phyloP scores from a whole-genome alignment of 2,113 vertebrate genomes.

The Tapirus terrestris region DNA sequence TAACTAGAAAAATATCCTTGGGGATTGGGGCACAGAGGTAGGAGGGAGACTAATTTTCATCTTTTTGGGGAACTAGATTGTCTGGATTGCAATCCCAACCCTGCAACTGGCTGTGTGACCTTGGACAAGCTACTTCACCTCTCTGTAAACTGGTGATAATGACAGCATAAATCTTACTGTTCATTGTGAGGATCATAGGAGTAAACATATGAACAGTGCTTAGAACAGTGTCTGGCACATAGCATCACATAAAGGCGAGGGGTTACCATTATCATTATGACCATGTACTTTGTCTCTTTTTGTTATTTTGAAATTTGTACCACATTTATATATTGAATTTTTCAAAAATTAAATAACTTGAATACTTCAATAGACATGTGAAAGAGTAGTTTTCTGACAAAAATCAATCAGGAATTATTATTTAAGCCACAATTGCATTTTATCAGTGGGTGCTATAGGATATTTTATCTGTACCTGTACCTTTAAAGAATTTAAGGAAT shows the following conservation, averaged over 20 bases:
- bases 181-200: neutral
- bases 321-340: neutral
- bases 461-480: neutral
- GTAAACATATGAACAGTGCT: neutral
- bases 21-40: neutral
- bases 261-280: neutral
- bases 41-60: neutral
- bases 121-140: neutral
- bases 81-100: neutral
- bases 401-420: neutral
- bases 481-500: neutral
- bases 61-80: neutral
- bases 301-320: neutral
- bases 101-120: neutral
- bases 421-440: neutral
- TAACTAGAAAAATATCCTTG: neutral
- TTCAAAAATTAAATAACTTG: neutral
- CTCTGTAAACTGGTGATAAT: neutral
- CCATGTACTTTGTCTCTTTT: neutral
- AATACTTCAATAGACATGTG: neutral
- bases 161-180: neutral
- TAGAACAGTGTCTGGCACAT: neutral
- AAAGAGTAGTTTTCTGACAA: neutral
- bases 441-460: neutral
- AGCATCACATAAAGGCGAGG: neutral